A percentile compares a stretch with the other conserved stretches of the same genome.
Conservation (phyloP, 92 coral and sea anemone genomes). For the Parazoanthus atlanticus region DNA sequence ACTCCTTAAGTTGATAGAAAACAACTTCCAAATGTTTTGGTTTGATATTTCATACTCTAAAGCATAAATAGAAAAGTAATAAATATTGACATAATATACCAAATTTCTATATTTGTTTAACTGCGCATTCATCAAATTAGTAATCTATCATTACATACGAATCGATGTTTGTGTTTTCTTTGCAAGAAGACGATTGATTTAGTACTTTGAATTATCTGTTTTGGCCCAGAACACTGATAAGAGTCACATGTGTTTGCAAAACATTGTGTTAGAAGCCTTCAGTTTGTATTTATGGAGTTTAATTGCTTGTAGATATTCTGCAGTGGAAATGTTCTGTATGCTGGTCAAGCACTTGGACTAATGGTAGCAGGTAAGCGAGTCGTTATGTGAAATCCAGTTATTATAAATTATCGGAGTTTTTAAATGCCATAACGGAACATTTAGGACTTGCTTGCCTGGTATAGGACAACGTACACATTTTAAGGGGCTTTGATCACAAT, state of each 20-base stretch:
- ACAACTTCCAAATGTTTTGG: too few relatives aligned
- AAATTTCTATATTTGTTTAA: too few relatives aligned
- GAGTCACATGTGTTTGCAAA: background rate
- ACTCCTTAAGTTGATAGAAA: too few relatives aligned
- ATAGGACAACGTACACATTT: too few relatives aligned
- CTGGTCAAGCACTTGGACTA: conserved; percentile 86
- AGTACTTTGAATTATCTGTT: too few relatives aligned
- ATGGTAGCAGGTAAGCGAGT: conserved; percentile 74
- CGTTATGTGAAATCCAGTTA: background rate
- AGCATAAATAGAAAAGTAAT: too few relatives aligned
- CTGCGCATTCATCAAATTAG: too few relatives aligned
- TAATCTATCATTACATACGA: background rate
- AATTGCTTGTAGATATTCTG: conserved; percentile 56
- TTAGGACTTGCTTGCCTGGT: background rate
- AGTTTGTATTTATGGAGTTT: background rate
- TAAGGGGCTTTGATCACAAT: too few relatives aligned
- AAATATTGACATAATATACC: too few relatives aligned
- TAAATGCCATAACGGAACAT: too few relatives aligned
- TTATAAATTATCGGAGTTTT: too few relatives aligned
- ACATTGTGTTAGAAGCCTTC: background rate
- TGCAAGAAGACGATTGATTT: background rate
- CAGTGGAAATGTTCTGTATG: conserved; percentile 75
- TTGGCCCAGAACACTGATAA: background rate
- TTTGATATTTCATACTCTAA: too few relatives aligned
- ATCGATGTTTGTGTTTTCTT: background rate